Conservation (phyloP, 2,888 invertebrate genomes). For the Eumerus sabulonum region DNA sequence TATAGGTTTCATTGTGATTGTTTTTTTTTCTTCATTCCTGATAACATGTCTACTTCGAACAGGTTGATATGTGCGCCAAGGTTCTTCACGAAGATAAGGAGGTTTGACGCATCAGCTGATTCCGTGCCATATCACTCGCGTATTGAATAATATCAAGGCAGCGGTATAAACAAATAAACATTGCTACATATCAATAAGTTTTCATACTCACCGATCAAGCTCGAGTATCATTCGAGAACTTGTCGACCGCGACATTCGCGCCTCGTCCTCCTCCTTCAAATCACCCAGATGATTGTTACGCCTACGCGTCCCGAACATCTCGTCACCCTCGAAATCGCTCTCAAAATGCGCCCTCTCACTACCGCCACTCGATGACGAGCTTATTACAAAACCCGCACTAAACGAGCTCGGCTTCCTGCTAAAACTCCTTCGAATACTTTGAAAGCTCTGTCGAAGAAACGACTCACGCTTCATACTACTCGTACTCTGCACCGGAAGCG, state of each 20-base stretch:
- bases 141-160: too few relatives aligned
- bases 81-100: constrained; percentile 16
- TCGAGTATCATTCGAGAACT: constrained; percentile 30
- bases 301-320: constrained; percentile 35
- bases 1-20: too few relatives aligned
- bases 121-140: constrained; percentile 5
- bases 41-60: too few relatives aligned
- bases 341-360: constrained; percentile 52
- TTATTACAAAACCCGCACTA: constrained; percentile 34
- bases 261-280: constrained; percentile 60
- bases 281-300: constrained; percentile 42
- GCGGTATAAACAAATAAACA: too few relatives aligned
- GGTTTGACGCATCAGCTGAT: constrained; percentile 14
- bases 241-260: constrained; percentile 30
- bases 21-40: not conserved
- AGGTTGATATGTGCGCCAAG: constrained; percentile 42
- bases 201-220: constrained; percentile 45
- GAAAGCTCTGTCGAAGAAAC: constrained; percentile 74
- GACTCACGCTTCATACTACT: constrained; percentile 73
- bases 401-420: constrained; percentile 68
- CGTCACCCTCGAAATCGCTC: constrained; percentile 57
- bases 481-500: constrained; percentile 43
- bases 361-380: constrained; percentile 64
- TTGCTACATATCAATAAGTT: too few relatives aligned
- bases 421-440: constrained; percentile 75